These are phyloP conservation scores for Epinotia brunnichana DNA, from an alignment of 2,888 invertebrate species.

Conservation along the genomic window DNA sequence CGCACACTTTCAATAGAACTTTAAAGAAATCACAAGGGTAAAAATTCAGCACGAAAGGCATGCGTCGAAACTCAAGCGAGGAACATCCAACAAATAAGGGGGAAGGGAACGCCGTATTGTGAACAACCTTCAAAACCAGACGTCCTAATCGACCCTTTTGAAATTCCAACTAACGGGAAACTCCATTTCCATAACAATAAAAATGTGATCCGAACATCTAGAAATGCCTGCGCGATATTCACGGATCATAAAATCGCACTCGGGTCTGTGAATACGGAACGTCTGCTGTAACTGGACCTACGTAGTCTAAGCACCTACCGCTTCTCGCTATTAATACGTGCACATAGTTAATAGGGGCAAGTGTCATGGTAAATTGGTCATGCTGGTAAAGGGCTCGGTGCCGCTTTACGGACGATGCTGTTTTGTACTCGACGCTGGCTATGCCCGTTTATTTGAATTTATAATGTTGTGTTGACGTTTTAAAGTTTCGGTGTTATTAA, in stretches of 20 bases:
- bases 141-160: conserved; percentile 83
- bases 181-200: conserved; percentile 84
- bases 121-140: conserved; percentile 82
- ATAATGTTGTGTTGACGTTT: conserved; percentile 52
- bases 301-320: conserved; percentile 55
- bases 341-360: conserved; percentile 52
- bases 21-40: conserved; percentile 63
- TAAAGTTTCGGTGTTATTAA: conserved; percentile 46
- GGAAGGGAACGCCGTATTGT: conserved; percentile 74
- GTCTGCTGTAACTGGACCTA: conserved; percentile 75
- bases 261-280: conserved; percentile 68
- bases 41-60: conserved; percentile 67
- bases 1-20: conserved; percentile 65
- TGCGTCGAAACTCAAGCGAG: conserved; percentile 64
- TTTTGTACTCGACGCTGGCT: conserved; percentile 62
- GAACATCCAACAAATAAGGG: conserved; percentile 76
- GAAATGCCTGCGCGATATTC: conserved; percentile 83
- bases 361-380: conserved; percentile 71
- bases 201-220: conserved; percentile 83
- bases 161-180: conserved; percentile 83
- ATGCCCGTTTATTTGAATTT: conserved; percentile 60
- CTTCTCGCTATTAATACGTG: conserved; percentile 58
- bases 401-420: conserved; percentile 64
- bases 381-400: conserved; percentile 61
- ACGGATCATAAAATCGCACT: conserved; percentile 82